Evolutionary conservation across 30 jellyfish, hydroid and myxozoan genomes (phyloP), one percentile per base, ranked within the genome.

Genomic region (Sanderia malayensis): DNA sequence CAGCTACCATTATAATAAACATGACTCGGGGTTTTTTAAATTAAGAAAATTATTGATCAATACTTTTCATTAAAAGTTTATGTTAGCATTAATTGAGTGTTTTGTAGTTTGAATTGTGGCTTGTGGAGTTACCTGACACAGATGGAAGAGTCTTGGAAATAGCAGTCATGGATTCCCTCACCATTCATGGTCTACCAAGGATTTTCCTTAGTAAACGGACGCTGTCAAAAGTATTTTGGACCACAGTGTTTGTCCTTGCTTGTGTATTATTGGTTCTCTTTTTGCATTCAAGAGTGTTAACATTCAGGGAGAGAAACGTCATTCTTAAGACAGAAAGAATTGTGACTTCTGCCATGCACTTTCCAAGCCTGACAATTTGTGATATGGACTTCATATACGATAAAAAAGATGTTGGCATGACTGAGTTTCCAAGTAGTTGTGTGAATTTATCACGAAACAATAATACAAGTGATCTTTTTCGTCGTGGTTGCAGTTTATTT

Each of bases 141-240:
- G n/a, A n/a, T n/a, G n/a, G n/a, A n/a, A n/a, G n/a, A n/a, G n/a
- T n/a, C n/a, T n/a, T n/a, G n/a, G n/a, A n/a, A n/a, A n/a, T n/a
- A n/a, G n/a, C n/a, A n/a, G n/a, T 2, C 64, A 49, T 49, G 64
- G 64, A 60, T 60, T 60, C 72, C 2, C 19, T 60, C 7, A 60
- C 72, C 3, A 23, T 60, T 60, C 72, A 60, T 22, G 72, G 72
- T 4, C 46, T 60, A 2, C 72, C 72, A 25, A 27, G 47, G 20
- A 60, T 60, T 30, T 60, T 60, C 47, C 19, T 60, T 2, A 7
- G 55, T 18, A 27, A 60, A 22, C 72, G 25, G 4, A 2, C 23
- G 23, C 25, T 60, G 4, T 22, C 47, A 4, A 27, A 30, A 25
- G 9, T 60, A 9, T 2, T 60, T 2, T 60, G 72, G 72, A 18